phyloP scores from a whole-genome alignment of 92 coral and sea anemone genomes.

The Phenganax subtilis region DNA sequence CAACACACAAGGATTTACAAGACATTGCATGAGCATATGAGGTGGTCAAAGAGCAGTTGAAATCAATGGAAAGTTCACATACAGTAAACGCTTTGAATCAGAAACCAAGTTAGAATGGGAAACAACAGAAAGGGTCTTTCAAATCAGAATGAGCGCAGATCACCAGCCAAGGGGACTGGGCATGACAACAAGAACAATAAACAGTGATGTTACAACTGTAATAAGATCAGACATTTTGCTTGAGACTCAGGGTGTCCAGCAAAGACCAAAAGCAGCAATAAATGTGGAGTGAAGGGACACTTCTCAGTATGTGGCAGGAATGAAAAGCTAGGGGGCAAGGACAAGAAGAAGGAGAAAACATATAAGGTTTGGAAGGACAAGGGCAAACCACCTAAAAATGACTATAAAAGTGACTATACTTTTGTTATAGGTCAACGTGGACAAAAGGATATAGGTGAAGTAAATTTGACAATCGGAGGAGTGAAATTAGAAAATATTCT shows the following conservation, averaged over 20 bases:
- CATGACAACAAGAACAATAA: constrained; percentile 19
- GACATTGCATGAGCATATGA: constrained; percentile 37
- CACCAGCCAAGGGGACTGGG: not conserved
- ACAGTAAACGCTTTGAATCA: not conserved
- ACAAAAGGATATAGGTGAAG: not conserved
- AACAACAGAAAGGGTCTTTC: not conserved
- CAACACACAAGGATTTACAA: constrained; percentile 31
- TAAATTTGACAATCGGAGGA: constrained; percentile 39
- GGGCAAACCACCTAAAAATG: not conserved
- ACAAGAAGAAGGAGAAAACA: not conserved
- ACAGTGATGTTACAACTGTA: constrained; percentile 38
- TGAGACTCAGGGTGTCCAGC: constrained; percentile 43
- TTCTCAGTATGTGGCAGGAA: not conserved
- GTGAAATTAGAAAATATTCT: constrained; percentile 37
- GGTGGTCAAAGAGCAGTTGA: constrained; percentile 40
- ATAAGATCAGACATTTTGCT: constrained; percentile 43
- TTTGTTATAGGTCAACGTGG: constrained; percentile 24
- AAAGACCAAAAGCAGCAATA: constrained; percentile 18
- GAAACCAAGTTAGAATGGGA: constrained; percentile 18
- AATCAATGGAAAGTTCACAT: constrained; percentile 25
- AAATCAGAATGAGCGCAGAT: not conserved
- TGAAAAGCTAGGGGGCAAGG: not conserved
- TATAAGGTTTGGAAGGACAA: not conserved
- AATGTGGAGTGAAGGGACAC: constrained; percentile 32
- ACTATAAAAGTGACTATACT: constrained; percentile 26